Conservation (phyloP, 2,113 vertebrate genomes). For the Miniopterus natalensis region DNA sequence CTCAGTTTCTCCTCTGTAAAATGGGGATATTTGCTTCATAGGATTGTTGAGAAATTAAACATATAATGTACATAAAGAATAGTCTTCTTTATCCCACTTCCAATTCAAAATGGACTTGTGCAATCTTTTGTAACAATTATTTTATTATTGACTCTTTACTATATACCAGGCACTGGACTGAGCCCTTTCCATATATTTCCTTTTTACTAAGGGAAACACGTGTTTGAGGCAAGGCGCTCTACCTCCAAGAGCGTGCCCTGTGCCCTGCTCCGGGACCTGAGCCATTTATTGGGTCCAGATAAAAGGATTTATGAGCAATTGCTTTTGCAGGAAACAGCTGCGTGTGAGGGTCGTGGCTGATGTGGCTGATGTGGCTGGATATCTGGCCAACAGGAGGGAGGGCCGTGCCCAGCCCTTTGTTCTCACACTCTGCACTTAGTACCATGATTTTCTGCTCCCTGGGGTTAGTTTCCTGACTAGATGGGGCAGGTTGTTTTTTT, state of each 20-base stretch:
- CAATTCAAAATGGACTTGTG: not conserved
- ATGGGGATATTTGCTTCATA: not conserved
- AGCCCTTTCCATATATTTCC: not conserved
- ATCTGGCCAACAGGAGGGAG: not conserved
- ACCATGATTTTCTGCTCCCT: not conserved
- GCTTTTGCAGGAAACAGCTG: constrained; percentile 56
- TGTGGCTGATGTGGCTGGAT: not conserved
- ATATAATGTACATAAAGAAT: constrained; percentile 1
- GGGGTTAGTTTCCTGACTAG: constrained; percentile 9
- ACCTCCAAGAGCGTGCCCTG: not conserved
- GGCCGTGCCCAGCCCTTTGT: not conserved
- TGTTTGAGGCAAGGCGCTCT: not conserved
- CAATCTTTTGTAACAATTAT: not conserved
- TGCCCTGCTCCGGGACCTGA: not conserved
- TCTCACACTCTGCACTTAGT: not conserved
- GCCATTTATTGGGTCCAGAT: not conserved
- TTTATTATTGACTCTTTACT: not conserved
- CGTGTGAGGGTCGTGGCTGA: not conserved
- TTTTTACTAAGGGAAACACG: not conserved
- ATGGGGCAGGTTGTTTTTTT: not conserved
- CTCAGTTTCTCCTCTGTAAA: not conserved
- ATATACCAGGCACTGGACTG: not conserved
- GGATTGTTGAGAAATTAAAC: not conserved
- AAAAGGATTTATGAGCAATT: constrained; percentile 26
- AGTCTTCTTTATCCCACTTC: not conserved